A percentile compares a stretch with the other conserved stretches of the same genome.
phyloP scores from a whole-genome alignment of 2,888 invertebrate species.

The Ophion obscuratus region DNA sequence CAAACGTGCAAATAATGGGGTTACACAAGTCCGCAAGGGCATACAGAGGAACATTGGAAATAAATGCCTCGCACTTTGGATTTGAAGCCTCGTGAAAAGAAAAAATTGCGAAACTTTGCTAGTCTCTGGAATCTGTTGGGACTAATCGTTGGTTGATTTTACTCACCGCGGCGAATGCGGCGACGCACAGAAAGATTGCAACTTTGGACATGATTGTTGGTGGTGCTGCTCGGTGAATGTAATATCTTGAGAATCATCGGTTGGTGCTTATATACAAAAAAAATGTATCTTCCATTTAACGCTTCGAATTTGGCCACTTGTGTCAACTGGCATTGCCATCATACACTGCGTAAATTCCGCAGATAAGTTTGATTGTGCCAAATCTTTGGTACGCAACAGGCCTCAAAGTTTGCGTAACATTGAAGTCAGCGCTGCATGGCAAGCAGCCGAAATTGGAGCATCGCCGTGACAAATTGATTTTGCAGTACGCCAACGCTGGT shows the following conservation, averaged over 20 bases:
- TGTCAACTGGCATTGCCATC: slow-evolving; percentile 28
- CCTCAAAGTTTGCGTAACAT: neutral
- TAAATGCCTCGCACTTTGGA: neutral
- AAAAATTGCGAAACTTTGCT: no score
- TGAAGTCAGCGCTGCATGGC: no score
- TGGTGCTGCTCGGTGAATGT: slow-evolving; percentile 1
- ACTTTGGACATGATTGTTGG: slow-evolving; percentile 44
- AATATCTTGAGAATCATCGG: neutral
- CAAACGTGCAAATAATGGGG: no score
- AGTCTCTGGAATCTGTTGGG: no score
- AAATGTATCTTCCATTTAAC: neutral
- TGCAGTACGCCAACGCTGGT: no score
- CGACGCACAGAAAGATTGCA: slow-evolving; percentile 44
- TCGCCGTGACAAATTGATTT: no score
- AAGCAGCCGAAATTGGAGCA: no score
- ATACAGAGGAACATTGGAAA: neutral
- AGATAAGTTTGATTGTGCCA: neutral
- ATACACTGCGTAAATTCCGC: neutral
- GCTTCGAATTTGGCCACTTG: slow-evolving; percentile 31
- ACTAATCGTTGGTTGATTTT: neutral
- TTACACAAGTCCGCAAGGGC: no score
- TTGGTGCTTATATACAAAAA: slow-evolving; percentile 40
- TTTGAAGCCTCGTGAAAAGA: no score
- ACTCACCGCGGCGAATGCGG: slow-evolving; percentile 52
- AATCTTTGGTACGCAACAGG: neutral